Conservation (phyloP, 2,113 vertebrate genomes). For the Ctenodactylus gundi region DNA sequence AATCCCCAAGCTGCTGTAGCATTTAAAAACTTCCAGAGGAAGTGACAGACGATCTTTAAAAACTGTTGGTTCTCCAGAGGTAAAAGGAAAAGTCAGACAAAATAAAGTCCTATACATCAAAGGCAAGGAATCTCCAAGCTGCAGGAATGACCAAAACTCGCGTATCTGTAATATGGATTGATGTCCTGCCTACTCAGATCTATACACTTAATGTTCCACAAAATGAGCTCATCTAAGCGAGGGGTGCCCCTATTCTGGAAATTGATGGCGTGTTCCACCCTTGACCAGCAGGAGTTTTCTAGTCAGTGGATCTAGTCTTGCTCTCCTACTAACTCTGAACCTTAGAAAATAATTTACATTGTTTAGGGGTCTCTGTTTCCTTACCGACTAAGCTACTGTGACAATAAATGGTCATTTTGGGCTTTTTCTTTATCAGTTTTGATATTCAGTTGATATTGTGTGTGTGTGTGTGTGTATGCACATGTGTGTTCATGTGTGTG, state of each 20-base stretch:
- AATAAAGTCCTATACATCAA: not conserved
- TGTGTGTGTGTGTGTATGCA: not conserved
- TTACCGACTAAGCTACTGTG: not conserved
- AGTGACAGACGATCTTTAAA: not conserved
- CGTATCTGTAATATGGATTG: not conserved
- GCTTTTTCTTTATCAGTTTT: not conserved
- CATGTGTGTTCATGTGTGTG: not conserved
- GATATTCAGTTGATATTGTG: not conserved
- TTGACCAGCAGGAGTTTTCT: not conserved
- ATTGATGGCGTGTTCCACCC: not conserved
- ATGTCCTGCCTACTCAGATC: not conserved
- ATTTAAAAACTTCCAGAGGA: not conserved
- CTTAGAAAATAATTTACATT: slow-evolving; percentile 1
- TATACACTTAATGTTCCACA: not conserved
- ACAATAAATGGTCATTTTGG: not conserved
- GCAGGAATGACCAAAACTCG: not conserved
- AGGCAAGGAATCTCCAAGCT: not conserved
- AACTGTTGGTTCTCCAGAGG: not conserved
- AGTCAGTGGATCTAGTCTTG: not conserved
- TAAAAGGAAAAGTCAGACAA: not conserved
- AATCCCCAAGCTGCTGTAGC: not conserved
- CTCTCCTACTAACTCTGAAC: not conserved
- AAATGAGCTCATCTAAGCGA: not conserved
- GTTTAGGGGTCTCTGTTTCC: not conserved
- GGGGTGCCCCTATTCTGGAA: not conserved